Evolutionary conservation across 2,113 vertebrate genomes (phyloP), one percentile per base, ranked within the genome.

Genomic region (Formicarius rufipectus): DNA sequence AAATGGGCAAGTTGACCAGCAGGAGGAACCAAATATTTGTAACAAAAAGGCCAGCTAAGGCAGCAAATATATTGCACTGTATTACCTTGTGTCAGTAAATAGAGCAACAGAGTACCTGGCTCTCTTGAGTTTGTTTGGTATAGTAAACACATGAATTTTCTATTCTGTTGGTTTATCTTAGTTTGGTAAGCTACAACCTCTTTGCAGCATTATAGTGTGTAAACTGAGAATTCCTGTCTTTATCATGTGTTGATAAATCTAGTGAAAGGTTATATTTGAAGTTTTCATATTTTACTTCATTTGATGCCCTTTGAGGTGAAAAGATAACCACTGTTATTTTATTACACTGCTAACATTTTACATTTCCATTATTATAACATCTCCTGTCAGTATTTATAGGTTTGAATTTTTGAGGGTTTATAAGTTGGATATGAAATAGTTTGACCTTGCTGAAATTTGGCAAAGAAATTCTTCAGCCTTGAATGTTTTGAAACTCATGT

Each of bases 11-110:
- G 12, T 25, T 62, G 69, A 60, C 53, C 72, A 84, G 55, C 49
- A 69, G 76, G 79, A 94, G 55, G 56, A 95, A 74, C 35, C 16
- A 77, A 69, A 74, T 50, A 8, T 84, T 92, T 53, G 27, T 71
- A 28, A 71, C 12, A 53, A 44, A 40, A 71, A 62, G 31, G 14
- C 52, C 13, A 74, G 5, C 58, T 60, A 14, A 66, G 55, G 39
- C 45, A 37, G 44, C 71, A 50, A 86, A 49, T 40, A 4, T 2
- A 9, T n/a, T 66, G 37, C 7, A 2, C 28, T 24, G 1, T 30
- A 28, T 53, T 30, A 28, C 7, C 7, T 24, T 6, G 7, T 37
- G 24, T 52, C 45, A 73, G n/a, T 33, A 50, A 40, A 22, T 19
- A 59, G 21, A 45, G 37, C 10, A 33, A 39, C 12, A 5, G 14